Conservation (phyloP, 2,888 invertebrate species). For the Diarsia rubi region DNA sequence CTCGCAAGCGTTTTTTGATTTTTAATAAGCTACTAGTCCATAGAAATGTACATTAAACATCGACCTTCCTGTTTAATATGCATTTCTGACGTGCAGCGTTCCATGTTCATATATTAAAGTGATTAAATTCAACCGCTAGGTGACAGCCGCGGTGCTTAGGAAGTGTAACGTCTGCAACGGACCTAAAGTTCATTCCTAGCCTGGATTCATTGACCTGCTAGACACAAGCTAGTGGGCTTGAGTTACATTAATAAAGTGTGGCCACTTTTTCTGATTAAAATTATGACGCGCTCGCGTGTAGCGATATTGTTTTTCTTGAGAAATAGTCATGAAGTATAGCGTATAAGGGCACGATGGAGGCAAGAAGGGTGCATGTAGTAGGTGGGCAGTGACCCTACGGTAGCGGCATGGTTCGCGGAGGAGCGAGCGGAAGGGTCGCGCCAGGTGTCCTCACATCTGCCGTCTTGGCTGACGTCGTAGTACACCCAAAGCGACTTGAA, state of each 20-base stretch:
- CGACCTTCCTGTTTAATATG: constrained; percentile 44
- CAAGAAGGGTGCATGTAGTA: constrained; percentile 84
- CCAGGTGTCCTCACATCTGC: constrained; percentile 90
- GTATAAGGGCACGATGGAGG: constrained; percentile 78
- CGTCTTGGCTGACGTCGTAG: constrained; percentile 81
- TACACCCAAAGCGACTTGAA: constrained; percentile 78
- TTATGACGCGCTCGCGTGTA: constrained; percentile 86
- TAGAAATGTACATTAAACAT: constrained; percentile 41
- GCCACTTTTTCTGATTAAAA: constrained; percentile 82
- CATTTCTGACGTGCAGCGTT: constrained; percentile 40
- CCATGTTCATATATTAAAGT: constrained; percentile 37
- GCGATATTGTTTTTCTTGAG: constrained; percentile 82
- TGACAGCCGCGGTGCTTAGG: constrained; percentile 46
- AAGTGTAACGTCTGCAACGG: constrained; percentile 69
- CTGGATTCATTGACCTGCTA: constrained; percentile 76
- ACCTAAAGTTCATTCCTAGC: constrained; percentile 72
- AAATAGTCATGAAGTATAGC: constrained; percentile 70
- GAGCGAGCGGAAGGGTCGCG: constrained; percentile 87
- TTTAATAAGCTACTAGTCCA: constrained; percentile 75
- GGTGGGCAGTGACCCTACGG: constrained; percentile 88
- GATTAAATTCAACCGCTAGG: constrained; percentile 36
- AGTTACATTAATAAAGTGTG: constrained; percentile 73
- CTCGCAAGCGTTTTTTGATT: constrained; percentile 82
- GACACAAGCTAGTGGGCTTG: constrained; percentile 72
- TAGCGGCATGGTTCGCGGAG: constrained; percentile 71